A percentile compares a stretch with the other conserved stretches of the same genome.
These are phyloP conservation scores for Diadumene lineata DNA, from an alignment of 92 coral and sea anemone genomes.

Conservation along the genomic window DNA sequence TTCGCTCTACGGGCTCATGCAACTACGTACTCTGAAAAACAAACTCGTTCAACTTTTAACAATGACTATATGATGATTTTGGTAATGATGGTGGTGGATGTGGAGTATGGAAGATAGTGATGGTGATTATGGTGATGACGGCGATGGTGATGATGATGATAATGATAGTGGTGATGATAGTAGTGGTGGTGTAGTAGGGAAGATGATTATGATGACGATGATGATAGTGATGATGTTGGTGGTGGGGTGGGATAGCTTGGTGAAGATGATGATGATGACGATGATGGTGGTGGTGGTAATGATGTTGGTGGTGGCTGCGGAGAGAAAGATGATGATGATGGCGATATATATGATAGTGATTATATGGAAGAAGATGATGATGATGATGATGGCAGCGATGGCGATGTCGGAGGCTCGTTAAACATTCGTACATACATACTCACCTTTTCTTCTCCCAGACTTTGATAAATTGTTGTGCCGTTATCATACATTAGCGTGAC, in stretches of 20 bases:
- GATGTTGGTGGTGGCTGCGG: not conserved
- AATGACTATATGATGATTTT: not conserved
- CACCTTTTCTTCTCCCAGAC: constrained; percentile 75
- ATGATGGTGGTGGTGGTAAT: not conserved
- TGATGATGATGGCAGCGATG: not conserved
- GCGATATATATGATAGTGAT: not conserved
- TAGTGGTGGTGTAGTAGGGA: not conserved
- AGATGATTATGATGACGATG: not conserved
- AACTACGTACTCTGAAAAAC: no score
- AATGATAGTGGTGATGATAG: not conserved
- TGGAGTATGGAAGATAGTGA: not conserved
- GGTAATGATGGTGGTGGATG: not conserved
- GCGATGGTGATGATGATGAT: not conserved
- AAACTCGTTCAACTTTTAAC: no score
- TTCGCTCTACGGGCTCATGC: no score
- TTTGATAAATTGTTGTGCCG: constrained; percentile 52
- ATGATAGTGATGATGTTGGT: not conserved
- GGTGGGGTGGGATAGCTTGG: not conserved
- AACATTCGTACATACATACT: no score
- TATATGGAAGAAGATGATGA: not conserved
- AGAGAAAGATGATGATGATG: not conserved
- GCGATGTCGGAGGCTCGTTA: no score
- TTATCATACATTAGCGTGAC: constrained; percentile 51
- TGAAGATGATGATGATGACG: not conserved
- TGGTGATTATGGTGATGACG: not conserved